Evolutionary conservation across 2,113 vertebrate species (phyloP).

Genomic region (Panthera uncia): DNA sequence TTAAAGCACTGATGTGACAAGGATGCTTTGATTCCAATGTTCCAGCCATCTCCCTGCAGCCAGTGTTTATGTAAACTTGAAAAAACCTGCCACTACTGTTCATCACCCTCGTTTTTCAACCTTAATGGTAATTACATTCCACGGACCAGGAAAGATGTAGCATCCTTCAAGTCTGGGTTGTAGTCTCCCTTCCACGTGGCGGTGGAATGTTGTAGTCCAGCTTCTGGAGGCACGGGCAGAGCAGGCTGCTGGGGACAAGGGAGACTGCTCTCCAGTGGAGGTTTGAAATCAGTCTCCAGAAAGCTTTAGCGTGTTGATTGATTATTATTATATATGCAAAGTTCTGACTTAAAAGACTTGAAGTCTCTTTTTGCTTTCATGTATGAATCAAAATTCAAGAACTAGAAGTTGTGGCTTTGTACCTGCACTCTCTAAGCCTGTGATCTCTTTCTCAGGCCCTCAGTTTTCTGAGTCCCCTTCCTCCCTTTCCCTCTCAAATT

Average conservation of each 20-base stretch:
- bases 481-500: background rate
- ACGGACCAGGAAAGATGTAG: conserved; percentile 81
- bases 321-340: background rate
- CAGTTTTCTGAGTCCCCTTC: background rate
- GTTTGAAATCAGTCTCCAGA: background rate
- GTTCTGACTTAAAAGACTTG: background rate
- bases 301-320: background rate
- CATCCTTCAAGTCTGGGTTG: conserved; percentile 55
- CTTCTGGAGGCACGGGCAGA: rapidly evolving
- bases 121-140: conserved; percentile 88
- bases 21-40: conserved; percentile 85
- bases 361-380: background rate
- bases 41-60: conserved; percentile 80
- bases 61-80: conserved; percentile 87
- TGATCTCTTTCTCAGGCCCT: background rate
- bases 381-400: background rate
- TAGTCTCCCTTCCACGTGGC: conserved; percentile 63
- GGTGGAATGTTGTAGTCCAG: background rate
- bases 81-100: conserved; percentile 87
- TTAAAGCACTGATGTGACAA: conserved; percentile 84
- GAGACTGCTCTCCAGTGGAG: background rate
- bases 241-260: no score
- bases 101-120: conserved; percentile 87
- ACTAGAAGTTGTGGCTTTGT: background rate
- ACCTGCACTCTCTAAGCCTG: background rate